Percentiles rank a stretch among this genome's conserved stretches.
Conservation (phyloP, 2,113 vertebrate species). For the Vimba vimba region DNA sequence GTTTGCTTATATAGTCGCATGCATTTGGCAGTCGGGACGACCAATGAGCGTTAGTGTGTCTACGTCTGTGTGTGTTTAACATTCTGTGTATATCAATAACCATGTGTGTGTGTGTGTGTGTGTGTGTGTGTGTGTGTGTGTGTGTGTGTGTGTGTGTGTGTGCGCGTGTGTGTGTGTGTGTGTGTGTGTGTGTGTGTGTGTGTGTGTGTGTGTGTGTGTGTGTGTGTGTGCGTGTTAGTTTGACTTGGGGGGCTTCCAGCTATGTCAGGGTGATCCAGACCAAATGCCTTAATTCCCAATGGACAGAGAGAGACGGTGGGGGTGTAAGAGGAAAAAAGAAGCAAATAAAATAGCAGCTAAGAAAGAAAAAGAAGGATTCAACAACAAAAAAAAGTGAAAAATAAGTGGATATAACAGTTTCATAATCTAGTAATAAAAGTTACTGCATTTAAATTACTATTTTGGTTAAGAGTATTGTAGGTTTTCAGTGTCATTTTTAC, state of each 20-base stretch:
- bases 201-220: constrained; percentile 52
- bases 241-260: constrained; percentile 82
- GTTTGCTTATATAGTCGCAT: constrained; percentile 33
- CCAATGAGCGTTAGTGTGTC: constrained; percentile 21
- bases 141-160: constrained; percentile 56
- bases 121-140: constrained; percentile 60
- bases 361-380: constrained; percentile 23
- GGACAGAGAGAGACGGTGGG: constrained; percentile 69
- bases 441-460: not conserved
- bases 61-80: constrained; percentile 19
- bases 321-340: constrained; percentile 58
- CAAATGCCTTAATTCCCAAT: constrained; percentile 82
- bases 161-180: constrained; percentile 59
- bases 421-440: not conserved
- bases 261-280: constrained; percentile 81
- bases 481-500: not conserved
- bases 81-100: constrained; percentile 51
- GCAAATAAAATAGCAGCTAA: constrained; percentile 66
- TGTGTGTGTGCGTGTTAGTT: constrained; percentile 66
- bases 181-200: constrained; percentile 57
- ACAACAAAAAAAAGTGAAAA: not conserved
- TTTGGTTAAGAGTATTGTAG: not conserved
- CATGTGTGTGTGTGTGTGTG: constrained; percentile 55
- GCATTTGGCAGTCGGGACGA: constrained; percentile 48
- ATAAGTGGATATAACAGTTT: not conserved